Base-by-base conservation (phyloP, 1,140 invertebrate species). In the Patella vulgata region DNA sequence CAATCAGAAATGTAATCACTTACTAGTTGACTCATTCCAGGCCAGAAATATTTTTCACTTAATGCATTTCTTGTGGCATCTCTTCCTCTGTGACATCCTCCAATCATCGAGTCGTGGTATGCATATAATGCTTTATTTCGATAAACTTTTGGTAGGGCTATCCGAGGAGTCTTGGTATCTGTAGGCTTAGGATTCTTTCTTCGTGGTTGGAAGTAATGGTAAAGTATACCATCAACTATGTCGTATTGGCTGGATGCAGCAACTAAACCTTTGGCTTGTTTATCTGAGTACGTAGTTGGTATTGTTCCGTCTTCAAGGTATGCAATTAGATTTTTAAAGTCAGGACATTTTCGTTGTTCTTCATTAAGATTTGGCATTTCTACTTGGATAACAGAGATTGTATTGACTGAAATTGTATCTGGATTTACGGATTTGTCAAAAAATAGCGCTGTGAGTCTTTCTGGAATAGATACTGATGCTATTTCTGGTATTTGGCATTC, bases 31-130 rank as follows among this genome's bases (percentile, higher is more conserved):
- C 14, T 8, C 5, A 36, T 5, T 36, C 33, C 33, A 8, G 33
- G 33, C 33, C 33, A 36, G 6, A 5, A 36, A 14, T 36, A 36
- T 36, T 36, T 36, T 36, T 36, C 6, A 8, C 5, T 8, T 8
- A 36, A 14, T 36, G 33, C 33, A 5, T 36, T 14, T 8, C 33
- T 5, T 8, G 33, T 36, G 33, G 33, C 33, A 14, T 36, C 33
- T 36, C 33, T 36, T 8, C 33, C 33, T 36, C 14, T 36, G 5
- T 36, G 33, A 36, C 33, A 65, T n/a, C 51, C 44, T 23, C 57
- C 57, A 17, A 48, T 62, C 47, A 55, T 46, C 19, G 43, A 46
- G 43, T 73, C 71, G 62, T 65, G 64, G 31, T 60, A 59, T 23
- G 48, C 21, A 23, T 33, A 25, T 23, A 73, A 43, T 43, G 50